A percentile compares a stretch with the other conserved stretches of the same genome.
Conservation (phyloP, 2,797 vertebrate species). For the Avahi laniger region DNA sequence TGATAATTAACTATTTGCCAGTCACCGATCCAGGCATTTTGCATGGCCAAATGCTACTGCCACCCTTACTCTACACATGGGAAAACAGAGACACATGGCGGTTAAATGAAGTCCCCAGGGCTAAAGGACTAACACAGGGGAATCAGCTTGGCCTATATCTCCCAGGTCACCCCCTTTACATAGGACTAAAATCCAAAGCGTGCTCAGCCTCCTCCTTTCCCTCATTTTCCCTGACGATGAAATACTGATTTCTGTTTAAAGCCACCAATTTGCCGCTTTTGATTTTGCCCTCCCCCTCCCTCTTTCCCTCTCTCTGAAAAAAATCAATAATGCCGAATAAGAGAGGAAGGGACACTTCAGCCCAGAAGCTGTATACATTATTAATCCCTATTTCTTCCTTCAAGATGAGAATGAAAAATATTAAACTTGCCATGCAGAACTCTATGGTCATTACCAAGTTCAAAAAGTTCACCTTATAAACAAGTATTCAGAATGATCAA, state of each 20-base stretch:
- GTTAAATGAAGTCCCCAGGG: neutral
- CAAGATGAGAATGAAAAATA: neutral
- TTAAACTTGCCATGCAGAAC: neutral
- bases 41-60: neutral
- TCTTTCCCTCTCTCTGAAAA: neutral
- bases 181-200: neutral
- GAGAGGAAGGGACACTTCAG: neutral
- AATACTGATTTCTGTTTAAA: slow-evolving; percentile 18
- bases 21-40: neutral
- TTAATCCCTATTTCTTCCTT: neutral
- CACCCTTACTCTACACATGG: neutral
- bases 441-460: neutral
- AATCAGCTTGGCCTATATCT: neutral
- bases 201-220: neutral
- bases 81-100: neutral
- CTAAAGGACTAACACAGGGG: neutral
- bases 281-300: neutral
- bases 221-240: neutral
- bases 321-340: neutral
- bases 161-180: neutral
- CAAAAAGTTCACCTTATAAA: neutral
- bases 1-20: neutral
- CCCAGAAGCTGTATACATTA: neutral
- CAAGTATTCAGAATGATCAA: neutral
- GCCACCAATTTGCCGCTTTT: neutral